phyloP scores from a whole-genome alignment of 2,113 vertebrate genomes.

The Scopus umbretta region DNA sequence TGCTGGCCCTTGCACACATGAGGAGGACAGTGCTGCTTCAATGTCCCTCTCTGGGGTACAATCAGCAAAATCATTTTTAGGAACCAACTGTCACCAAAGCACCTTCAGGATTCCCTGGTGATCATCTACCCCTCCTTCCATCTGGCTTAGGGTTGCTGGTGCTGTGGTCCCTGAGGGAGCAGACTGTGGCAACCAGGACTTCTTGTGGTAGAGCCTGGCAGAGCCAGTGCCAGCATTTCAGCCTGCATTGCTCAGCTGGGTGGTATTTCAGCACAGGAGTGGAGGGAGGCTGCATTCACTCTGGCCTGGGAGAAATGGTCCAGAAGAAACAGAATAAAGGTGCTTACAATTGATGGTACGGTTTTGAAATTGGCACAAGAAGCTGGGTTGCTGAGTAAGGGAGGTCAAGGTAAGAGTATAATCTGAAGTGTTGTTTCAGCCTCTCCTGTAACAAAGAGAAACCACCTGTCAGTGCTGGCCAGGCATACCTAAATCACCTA shows the following conservation, averaged over 20 bases:
- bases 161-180: background rate
- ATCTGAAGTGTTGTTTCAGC: background rate
- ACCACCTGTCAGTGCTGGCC: background rate
- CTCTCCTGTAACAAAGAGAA: constrained; percentile 7
- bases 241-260: rapidly evolving
- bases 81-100: background rate
- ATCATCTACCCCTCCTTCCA: background rate
- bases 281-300: background rate
- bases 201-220: background rate
- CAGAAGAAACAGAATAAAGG: background rate
- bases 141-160: background rate
- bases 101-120: background rate
- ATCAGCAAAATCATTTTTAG: background rate
- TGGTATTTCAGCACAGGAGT: background rate
- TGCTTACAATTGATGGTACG: rapidly evolving
- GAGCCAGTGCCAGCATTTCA: background rate
- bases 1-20: background rate
- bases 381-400: background rate
- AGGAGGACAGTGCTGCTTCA: background rate
- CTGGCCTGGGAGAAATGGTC: background rate
- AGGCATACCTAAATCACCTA: background rate
- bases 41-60: background rate
- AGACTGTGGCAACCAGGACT: background rate
- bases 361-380: background rate
- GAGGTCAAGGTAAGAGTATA: background rate